Percentiles rank a stretch among this genome's conserved stretches.
phyloP scores from a whole-genome alignment of 1,140 invertebrate genomes.

The Colletes latitarsis region DNA sequence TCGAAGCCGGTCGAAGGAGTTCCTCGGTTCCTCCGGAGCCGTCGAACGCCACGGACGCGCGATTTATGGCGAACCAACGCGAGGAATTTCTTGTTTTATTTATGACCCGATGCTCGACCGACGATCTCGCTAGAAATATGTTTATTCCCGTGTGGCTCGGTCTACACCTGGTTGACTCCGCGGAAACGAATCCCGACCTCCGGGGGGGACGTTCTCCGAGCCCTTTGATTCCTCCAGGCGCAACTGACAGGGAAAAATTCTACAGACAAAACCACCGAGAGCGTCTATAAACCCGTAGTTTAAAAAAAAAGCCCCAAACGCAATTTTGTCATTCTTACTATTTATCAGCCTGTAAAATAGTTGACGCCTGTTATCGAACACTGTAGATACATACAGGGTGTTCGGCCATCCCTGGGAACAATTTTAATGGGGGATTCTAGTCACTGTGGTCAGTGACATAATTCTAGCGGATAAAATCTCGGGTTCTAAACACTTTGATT shows the following conservation, averaged over 20 bases:
- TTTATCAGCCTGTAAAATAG: too few species aligned
- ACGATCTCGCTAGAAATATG: constrained; percentile 34
- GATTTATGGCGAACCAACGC: constrained; percentile 58
- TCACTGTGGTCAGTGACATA: too few species aligned
- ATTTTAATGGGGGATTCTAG: too few species aligned
- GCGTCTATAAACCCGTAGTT: too few species aligned
- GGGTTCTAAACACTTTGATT: too few species aligned
- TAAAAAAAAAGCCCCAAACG: too few species aligned
- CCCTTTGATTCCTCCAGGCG: background rate
- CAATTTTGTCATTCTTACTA: too few species aligned
- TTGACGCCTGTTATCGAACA: too few species aligned
- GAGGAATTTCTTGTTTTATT: constrained; percentile 55
- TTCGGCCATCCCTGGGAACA: too few species aligned
- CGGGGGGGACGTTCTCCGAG: constrained; percentile 9
- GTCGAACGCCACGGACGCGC: constrained; percentile 17
- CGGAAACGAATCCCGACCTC: constrained; percentile 25
- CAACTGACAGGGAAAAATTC: too few species aligned
- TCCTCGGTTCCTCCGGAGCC: constrained; percentile 27
- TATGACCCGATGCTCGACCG: constrained; percentile 27
- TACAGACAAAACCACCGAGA: too few species aligned
- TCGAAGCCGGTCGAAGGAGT: constrained; percentile 25
- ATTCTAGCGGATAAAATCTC: background rate
- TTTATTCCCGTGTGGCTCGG: constrained; percentile 28
- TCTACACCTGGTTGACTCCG: constrained; percentile 28
- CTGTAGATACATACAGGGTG: too few species aligned